These are phyloP conservation scores for Pithys albifrons DNA, from an alignment of 2,113 vertebrate genomes.

Conservation along the genomic window DNA sequence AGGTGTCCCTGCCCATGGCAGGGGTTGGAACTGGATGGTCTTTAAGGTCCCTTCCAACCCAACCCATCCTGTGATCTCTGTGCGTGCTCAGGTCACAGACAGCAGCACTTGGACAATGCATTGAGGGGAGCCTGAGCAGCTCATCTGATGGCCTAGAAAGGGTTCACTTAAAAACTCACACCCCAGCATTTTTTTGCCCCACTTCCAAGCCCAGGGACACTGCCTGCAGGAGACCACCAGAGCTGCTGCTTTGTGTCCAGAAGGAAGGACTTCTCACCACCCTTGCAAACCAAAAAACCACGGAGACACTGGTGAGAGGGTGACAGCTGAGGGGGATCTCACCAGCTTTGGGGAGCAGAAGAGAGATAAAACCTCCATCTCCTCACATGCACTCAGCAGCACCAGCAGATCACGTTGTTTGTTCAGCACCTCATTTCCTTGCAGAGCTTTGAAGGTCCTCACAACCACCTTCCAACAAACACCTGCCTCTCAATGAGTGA, in stretches of 20 bases:
- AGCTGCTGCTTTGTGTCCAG: background rate
- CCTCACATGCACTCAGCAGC: background rate
- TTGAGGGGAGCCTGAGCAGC: background rate
- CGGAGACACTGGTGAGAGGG: accelerated
- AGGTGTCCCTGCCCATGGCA: background rate
- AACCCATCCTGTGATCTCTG: background rate
- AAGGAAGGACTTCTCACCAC: background rate
- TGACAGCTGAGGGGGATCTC: background rate
- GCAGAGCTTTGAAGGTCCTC: background rate
- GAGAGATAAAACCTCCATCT: background rate
- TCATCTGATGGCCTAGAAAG: background rate
- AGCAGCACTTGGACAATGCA: background rate
- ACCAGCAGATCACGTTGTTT: background rate
- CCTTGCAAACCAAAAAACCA: background rate
- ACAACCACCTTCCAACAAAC: too few species aligned
- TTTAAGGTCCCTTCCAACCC: background rate
- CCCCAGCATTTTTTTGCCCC: background rate
- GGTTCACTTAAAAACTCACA: background rate
- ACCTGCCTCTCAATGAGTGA: background rate
- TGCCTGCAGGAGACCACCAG: background rate
- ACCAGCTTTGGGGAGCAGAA: background rate
- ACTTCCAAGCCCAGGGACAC: background rate
- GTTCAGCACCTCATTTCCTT: background rate
- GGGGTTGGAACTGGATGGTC: background rate
- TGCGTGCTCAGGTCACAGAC: background rate